phyloP scores from a whole-genome alignment of 2,888 invertebrate genomes.

The Pollenia amentaria region DNA sequence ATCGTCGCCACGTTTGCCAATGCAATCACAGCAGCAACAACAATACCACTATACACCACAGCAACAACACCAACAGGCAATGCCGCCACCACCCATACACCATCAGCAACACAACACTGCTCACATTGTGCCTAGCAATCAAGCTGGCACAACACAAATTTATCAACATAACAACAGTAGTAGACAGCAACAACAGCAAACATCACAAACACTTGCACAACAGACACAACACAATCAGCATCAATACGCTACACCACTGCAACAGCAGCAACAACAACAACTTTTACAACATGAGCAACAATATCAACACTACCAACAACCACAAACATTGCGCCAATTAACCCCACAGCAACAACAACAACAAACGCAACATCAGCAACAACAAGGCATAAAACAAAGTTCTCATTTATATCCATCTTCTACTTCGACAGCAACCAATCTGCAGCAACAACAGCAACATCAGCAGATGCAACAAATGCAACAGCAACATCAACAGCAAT shows the following conservation, averaged over 20 bases:
- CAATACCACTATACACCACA: slow-evolving; percentile 77
- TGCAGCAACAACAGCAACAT: slow-evolving; percentile 77
- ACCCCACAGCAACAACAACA: slow-evolving; percentile 77
- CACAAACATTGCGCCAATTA: slow-evolving; percentile 75
- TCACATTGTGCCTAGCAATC: slow-evolving; percentile 82
- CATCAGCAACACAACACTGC: slow-evolving; percentile 85
- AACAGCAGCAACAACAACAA: slow-evolving; percentile 79
- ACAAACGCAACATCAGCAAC: slow-evolving; percentile 73
- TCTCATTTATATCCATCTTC: slow-evolving; percentile 83
- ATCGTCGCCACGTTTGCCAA: slow-evolving; percentile 74
- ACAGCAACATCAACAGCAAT: slow-evolving; percentile 80
- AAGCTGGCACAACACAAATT: slow-evolving; percentile 78
- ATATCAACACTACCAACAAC: slow-evolving; percentile 75
- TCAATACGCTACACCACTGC: slow-evolving; percentile 74
- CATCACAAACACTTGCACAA: slow-evolving; percentile 76
- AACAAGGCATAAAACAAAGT: slow-evolving; percentile 82
- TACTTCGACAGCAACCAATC: slow-evolving; percentile 75
- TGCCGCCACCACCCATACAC: slow-evolving; percentile 83
- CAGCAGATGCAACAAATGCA: slow-evolving; percentile 68
- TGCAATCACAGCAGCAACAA: slow-evolving; percentile 76
- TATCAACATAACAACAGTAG: slow-evolving; percentile 74
- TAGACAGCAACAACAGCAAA: slow-evolving; percentile 78
- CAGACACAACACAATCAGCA: slow-evolving; percentile 77
- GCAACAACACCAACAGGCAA: slow-evolving; percentile 81
- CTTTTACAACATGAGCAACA: slow-evolving; percentile 78